Evolutionary conservation across 2,888 invertebrate genomes (phyloP).

Genomic region (Sarcophaga subvicina): DNA sequence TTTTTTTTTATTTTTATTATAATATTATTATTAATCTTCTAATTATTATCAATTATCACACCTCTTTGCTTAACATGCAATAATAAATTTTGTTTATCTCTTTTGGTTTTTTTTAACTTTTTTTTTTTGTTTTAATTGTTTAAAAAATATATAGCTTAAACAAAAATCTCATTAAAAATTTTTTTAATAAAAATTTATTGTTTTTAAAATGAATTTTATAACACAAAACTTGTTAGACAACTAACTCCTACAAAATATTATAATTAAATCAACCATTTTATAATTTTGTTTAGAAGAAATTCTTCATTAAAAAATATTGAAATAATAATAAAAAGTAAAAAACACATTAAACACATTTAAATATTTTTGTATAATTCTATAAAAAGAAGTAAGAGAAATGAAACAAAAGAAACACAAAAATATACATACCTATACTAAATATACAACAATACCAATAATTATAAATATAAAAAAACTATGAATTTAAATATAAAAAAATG

Average conservation of each 20-base stretch:
- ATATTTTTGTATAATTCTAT: slow-evolving; percentile 60
- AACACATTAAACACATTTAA: not conserved
- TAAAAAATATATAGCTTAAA: not conserved
- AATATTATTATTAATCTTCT: slow-evolving; percentile 15
- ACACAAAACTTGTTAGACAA: not conserved
- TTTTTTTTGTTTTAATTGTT: slow-evolving; percentile 39
- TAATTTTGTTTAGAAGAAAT: slow-evolving; percentile 2
- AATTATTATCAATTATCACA: not conserved
- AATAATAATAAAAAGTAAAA: slow-evolving; percentile 21
- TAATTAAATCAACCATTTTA: not conserved
- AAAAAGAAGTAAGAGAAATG: slow-evolving; percentile 26
- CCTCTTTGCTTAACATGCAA: slow-evolving; percentile 43
- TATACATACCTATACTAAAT: slow-evolving; percentile 29
- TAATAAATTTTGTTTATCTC: slow-evolving; percentile 35
- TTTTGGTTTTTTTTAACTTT: not conserved
- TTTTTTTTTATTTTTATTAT: slow-evolving; percentile 8
- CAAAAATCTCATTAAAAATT: not conserved
- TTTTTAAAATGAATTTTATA: slow-evolving; percentile 61
- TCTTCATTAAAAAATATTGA: slow-evolving; percentile 27
- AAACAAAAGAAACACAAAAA: slow-evolving; percentile 24
- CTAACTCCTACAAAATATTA: not conserved
- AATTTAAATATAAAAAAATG: not conserved
- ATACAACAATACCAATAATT: slow-evolving; percentile 28
- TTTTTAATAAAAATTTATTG: slow-evolving; percentile 44
- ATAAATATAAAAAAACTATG: not conserved